Percentiles rank a stretch among this genome's conserved stretches.
phyloP scores from a whole-genome alignment of 1,140 invertebrate species.

The Riptortus pedestris region DNA sequence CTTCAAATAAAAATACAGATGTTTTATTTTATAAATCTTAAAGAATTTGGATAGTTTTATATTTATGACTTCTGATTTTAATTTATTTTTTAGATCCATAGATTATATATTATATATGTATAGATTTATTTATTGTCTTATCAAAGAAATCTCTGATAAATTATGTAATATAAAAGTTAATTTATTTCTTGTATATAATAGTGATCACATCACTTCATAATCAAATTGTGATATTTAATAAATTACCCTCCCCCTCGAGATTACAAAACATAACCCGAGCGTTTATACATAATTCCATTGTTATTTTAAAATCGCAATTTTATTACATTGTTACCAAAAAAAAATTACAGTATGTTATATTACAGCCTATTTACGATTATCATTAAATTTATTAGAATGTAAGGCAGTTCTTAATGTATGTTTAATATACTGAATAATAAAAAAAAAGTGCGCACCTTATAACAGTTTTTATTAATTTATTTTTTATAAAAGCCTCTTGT shows the following conservation, averaged over 20 bases:
- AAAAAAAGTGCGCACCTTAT: background rate
- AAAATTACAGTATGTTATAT: slow-evolving; percentile 17
- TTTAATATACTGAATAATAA: background rate
- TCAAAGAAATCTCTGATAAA: background rate
- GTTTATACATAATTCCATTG: background rate
- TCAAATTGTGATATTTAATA: background rate
- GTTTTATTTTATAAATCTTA: background rate
- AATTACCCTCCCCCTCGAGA: background rate
- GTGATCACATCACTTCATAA: background rate
- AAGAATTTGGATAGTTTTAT: background rate
- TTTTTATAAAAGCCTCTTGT: too few relatives aligned
- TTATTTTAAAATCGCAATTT: slow-evolving; percentile 6
- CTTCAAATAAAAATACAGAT: background rate
- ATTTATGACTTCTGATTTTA: background rate
- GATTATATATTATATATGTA: too few relatives aligned
- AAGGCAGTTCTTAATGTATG: background rate
- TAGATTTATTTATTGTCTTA: background rate
- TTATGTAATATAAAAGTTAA: background rate
- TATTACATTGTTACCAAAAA: slow-evolving; percentile 14
- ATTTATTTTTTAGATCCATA: background rate
- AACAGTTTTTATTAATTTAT: background rate
- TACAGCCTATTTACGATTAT: slow-evolving; percentile 2
- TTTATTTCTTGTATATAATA: background rate
- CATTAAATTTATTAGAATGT: background rate
- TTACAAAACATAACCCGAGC: background rate